These are phyloP conservation scores for human DNA, from an alignment of 2,113 vertebrate genomes.

Conservation along the genomic window GRCh38 chr12:108123501-108124000, in stretches of 20 bases:
- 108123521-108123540: background rate
- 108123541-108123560: background rate
- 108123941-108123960: background rate
- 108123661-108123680: conserved; percentile 45
- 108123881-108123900: background rate
- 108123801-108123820: too few relatives aligned
- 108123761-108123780: background rate
- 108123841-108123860: background rate
- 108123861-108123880: background rate
- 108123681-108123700: background rate
- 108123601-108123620: conserved; percentile 72
- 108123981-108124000: background rate
- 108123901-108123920: background rate
- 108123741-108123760: background rate
- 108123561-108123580: conserved; percentile 42
- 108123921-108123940: background rate
- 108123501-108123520: background rate
- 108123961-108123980: background rate
- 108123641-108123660: conserved; percentile 56
- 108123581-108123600: conserved; percentile 31
- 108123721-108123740: background rate
- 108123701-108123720: background rate
- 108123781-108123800: background rate
- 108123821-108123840: fast-evolving
- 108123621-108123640: conserved; percentile 5